Base-by-base conservation (phyloP, 2,888 invertebrate species). In the Catocala sponsa region DNA sequence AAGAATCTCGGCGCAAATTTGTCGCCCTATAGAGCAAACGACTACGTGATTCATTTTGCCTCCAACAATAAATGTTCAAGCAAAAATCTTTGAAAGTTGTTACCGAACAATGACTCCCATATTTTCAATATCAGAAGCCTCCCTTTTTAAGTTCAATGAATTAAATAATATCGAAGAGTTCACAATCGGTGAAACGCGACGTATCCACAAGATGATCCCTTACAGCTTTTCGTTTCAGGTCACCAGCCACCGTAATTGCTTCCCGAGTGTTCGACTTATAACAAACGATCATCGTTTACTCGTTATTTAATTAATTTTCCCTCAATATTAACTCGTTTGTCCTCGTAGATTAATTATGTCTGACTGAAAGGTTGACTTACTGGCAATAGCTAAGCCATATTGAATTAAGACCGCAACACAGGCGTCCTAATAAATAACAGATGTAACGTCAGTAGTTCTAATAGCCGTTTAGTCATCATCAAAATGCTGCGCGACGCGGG, bases 211-310 rank as follows among this genome's bases (percentile, higher is more conserved):
- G 51, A 55, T 54, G 47, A 58, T 50, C 43, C 41, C 41, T 52
- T 59, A 64, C 59, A 62, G 63, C 63, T 65, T 74, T 71, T 61
- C 57, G 63, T 65, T 63, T 59, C 53, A 54, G 63, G 42, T 52
- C 66, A 68, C 42, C 46, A 52, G 35, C 41, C 61, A 25, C 25
- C 46, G 65, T 74, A 64, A 71, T 77, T 71, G 66, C 48, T 74
- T 74, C 53, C 58, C 42, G 13, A 12, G 25, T 44, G 43, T 43
- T 12, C 43, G 41, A 32, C 42, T 11, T 32, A 13, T 50, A 15
- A 43, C 56, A 49, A 42, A 12, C 9, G 25, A 42, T 33, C 10
- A 42, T 32, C 33, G 33, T 12, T 49, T 32, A 33, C 13, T 42
- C 32, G 41, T 56, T 43, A 12, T 13, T 35, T 49, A 43, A 56